Evolutionary conservation across 2,113 vertebrate species (phyloP).

Genomic region (mouse (Mus musculus)): DNA sequence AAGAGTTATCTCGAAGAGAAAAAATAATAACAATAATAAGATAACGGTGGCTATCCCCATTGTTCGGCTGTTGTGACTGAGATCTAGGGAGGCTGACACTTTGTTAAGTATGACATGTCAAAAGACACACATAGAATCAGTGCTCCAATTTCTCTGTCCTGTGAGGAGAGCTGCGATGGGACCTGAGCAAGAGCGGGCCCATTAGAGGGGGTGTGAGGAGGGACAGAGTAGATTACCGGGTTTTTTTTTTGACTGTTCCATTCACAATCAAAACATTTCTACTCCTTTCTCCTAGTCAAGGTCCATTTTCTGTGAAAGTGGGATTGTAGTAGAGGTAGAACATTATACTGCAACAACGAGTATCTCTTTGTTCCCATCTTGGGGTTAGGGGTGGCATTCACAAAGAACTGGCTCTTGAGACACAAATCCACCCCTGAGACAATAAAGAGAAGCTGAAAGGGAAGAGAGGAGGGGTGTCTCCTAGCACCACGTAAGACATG

Average conservation of each 20-base stretch:
- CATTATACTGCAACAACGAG: background rate
- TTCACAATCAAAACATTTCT: background rate
- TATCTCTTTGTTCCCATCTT: too few species aligned
- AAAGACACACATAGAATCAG: background rate
- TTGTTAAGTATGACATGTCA: background rate
- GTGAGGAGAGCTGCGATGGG: background rate
- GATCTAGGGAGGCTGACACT: background rate
- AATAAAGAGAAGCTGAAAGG: background rate
- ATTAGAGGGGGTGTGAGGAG: background rate
- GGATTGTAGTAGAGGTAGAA: background rate
- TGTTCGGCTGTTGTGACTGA: background rate
- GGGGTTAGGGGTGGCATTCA: background rate
- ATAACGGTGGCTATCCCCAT: background rate
- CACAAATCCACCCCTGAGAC: background rate
- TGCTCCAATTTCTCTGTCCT: background rate
- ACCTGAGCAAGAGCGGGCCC: background rate
- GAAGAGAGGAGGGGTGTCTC: background rate
- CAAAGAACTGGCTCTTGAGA: background rate
- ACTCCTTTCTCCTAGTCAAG: background rate
- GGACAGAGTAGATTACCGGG: background rate
- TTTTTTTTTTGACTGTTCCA: background rate
- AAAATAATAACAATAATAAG: too few species aligned
- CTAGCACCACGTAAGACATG: accelerated
- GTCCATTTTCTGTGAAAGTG: background rate
- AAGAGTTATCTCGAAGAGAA: background rate